Base-by-base conservation (phyloP, 37 sponge, comb jelly and placozoan species). In the Lycopodina hypogea region DNA sequence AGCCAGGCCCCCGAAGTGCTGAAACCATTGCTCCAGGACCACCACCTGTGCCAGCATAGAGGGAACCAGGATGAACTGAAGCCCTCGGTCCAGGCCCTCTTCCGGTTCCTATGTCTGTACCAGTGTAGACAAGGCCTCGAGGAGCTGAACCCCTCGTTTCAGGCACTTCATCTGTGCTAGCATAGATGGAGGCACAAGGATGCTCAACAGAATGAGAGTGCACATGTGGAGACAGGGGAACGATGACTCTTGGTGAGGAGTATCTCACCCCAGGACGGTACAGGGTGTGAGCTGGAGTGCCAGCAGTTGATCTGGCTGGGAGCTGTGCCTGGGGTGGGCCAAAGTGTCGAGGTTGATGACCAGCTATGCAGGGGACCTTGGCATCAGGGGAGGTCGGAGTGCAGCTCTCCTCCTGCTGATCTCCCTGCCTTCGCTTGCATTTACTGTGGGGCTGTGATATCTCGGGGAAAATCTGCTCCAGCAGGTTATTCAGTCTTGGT, bases 401-500 rank as follows among this genome's bases (percentile, higher is more conserved):
- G 24, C 36, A 0, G 17, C 15, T 15, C 4, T 53, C 56, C 15
- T 73, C 36, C 32, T 8, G 32, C 3, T 30, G 56, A 18, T 14
- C 36, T 55, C 29, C 19, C 56, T 73, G 51, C 33, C 77, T 68
- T 78, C 76, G 81, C 19, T 77, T 52, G n/a, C 81, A 53, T 4
- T 72, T 19, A 24, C 52, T 61, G 40, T 81, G 72, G 32, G 71
- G 34, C 68, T 87, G 75, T 1, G 87, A 81, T n/a, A 87, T 76
- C 66, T 81, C 72, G 9, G 87, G 87, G 19, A 87, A 81, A n/a
- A 87, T 76, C 64, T 87, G 55, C 59, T 71, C 82, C 3, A 87
- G 87, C 0, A 87, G 60, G 24, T 48, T 70, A 4, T 82, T 87
- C 42, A 87, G 78, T 0, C 72, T 62, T 1, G 87, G 81, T 23